phyloP scores from a whole-genome alignment of 1,140 invertebrate species.

The Ectropis grisescens region DNA sequence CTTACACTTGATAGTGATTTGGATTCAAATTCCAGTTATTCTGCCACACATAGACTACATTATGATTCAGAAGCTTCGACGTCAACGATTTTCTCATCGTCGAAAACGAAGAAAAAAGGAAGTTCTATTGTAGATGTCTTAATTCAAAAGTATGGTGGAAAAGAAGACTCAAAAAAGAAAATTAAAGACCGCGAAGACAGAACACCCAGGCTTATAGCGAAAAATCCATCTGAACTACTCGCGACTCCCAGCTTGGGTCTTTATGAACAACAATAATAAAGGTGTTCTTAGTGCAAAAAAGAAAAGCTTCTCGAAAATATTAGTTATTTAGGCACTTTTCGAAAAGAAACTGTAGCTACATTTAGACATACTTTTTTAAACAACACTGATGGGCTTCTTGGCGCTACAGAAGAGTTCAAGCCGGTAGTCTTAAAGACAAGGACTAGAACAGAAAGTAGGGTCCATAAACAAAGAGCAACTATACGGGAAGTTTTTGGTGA shows the following conservation, averaged over 20 bases:
- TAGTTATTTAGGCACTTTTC: conserved; percentile 76
- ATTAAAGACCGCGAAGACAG: conserved; percentile 67
- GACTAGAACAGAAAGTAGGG: conserved; percentile 81
- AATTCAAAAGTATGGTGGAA: conserved; percentile 73
- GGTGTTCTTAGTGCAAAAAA: conserved; percentile 62
- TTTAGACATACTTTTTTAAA: conserved; percentile 79
- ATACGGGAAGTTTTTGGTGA: conserved; percentile 85
- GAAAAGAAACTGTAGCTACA: conserved; percentile 78
- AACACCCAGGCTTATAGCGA: conserved; percentile 66
- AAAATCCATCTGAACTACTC: conserved; percentile 73
- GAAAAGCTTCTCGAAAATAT: conserved; percentile 68
- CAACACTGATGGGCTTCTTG: conserved; percentile 70
- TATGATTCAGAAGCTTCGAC: conserved; percentile 78
- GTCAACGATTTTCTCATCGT: conserved; percentile 71
- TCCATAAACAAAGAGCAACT: conserved; percentile 81
- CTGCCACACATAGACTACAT: conserved; percentile 69
- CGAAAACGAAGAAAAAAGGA: conserved; percentile 66
- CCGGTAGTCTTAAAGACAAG: conserved; percentile 80
- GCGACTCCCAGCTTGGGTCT: conserved; percentile 71
- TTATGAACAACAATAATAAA: conserved; percentile 60
- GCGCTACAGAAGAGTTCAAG: conserved; percentile 74
- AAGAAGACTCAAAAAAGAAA: conserved; percentile 72
- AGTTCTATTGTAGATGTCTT: conserved; percentile 76
- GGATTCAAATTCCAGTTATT: conserved; percentile 77
- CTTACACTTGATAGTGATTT: conserved; percentile 72